Evolutionary conservation across 2,797 vertebrate species (phyloP), one percentile per base, ranked within the genome.

Genomic region (Macrochelys suwanniensis): DNA sequence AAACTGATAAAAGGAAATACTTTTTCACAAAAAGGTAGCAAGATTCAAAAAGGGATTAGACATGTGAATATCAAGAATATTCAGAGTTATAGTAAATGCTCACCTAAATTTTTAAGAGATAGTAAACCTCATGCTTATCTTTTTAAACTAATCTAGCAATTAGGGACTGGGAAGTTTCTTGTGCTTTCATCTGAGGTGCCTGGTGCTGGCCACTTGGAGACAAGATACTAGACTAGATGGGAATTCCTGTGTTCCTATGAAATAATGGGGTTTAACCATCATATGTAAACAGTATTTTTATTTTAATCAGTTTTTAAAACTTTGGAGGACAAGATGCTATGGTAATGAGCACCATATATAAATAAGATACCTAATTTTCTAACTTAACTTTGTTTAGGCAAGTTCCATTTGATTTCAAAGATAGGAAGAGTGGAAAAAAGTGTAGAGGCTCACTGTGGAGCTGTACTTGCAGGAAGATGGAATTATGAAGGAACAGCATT

Each of bases 401-500:
- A 99, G 97, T 99, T 99, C 95, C 99, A 99, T 96, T 98, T 99
- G 96, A 98, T 98, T 96, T 99, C 99, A 13, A 99, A 99, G 95
- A 97, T 97, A 0, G 99, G 99, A 82, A 99, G 99, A 94, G 98
- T 99, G 42, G 99, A 99, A 97, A 99, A 99, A 97, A 99, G 99
- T 54, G 98, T 99, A 5, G 99, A 99, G 87, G 99, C 99, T 5
- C 99, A 99, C 78, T 98, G 98, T 96, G 99, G 99, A 96, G 99
- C 99, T 33, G 99, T 99, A 83, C 98, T 99, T 87, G 98, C 99
- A 77, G 99, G 99, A 85, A 98, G 98, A 95, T 99, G 99, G 99
- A 99, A 99, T 98, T 98, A 98, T 4, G 99, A 99, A 85, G 99
- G 99, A 61, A 99, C 99, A 45, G 99, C 99, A 21, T 98, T 99